phyloP scores from a whole-genome alignment of 2,797 vertebrate genomes.

The Hypotaenidia okinawae region DNA sequence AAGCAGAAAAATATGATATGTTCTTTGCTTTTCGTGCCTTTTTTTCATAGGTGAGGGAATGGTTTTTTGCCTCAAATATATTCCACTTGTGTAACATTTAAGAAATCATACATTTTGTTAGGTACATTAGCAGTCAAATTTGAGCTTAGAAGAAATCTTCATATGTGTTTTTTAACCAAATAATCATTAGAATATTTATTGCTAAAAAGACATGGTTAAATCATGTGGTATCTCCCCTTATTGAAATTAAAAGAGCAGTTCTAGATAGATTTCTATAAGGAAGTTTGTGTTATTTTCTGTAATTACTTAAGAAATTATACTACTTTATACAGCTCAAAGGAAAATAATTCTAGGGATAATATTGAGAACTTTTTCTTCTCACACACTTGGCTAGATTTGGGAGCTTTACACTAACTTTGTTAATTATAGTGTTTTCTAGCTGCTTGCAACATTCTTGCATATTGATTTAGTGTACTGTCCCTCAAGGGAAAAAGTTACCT shows the following conservation, averaged over 20 bases:
- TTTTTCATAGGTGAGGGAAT: not conserved
- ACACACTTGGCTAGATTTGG: not conserved
- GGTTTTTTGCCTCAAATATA: not conserved
- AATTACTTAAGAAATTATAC: not conserved
- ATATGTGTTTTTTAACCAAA: not conserved
- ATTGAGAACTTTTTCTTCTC: slow-evolving; percentile 13
- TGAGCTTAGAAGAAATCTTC: not conserved
- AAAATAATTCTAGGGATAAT: not conserved
- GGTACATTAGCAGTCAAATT: not conserved
- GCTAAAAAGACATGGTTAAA: not conserved
- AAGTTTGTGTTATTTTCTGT: not conserved
- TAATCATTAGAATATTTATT: not conserved
- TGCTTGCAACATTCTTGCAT: not conserved
- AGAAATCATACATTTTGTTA: not conserved
- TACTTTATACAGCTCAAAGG: not conserved
- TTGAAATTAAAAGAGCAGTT: not conserved
- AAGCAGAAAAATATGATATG: not conserved
- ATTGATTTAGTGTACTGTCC: slow-evolving; percentile 8
- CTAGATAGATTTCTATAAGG: not conserved
- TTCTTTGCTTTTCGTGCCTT: not conserved
- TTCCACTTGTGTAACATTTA: not conserved
- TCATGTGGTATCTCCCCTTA: not conserved
- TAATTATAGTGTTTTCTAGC: slow-evolving; percentile 21
- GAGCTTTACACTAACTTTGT: not conserved
- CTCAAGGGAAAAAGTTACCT: not conserved